Conservation (phyloP, 2,113 vertebrate species). For the Odocoileus virginianus region DNA sequence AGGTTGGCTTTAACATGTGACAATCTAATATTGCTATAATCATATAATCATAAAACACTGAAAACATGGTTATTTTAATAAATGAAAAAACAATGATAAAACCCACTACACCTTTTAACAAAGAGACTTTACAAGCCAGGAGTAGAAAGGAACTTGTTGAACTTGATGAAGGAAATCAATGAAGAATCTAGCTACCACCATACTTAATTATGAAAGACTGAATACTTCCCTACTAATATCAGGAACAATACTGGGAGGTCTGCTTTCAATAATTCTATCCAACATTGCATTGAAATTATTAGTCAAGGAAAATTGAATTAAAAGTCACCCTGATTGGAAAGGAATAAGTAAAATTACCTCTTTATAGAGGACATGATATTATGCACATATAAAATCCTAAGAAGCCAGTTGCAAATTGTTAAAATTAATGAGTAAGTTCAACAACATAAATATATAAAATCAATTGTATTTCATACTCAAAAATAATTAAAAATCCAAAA, state of each 20-base stretch:
- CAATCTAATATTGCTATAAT: background rate
- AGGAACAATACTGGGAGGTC: background rate
- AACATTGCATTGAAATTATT: background rate
- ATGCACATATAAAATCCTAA: background rate
- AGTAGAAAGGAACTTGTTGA: background rate
- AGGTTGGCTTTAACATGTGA: background rate
- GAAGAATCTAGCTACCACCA: background rate
- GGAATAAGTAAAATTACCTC: background rate
- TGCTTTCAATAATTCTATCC: accelerated
- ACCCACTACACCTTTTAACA: background rate
- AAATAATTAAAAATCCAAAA: background rate
- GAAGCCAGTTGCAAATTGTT: background rate
- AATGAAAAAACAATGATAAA: background rate
- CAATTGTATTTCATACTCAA: background rate
- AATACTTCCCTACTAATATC: background rate
- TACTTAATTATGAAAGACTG: background rate
- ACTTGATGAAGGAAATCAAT: background rate
- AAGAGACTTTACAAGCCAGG: background rate
- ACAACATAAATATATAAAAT: background rate
- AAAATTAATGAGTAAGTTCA: background rate
- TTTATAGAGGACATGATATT: background rate
- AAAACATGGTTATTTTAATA: background rate
- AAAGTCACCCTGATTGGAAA: background rate
- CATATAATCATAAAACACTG: background rate
- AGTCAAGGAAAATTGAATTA: background rate